Percentiles rank a stretch among this genome's conserved stretches.
Evolutionary conservation across 2,888 invertebrate genomes (phyloP).

Genomic region (Furcula furcula): DNA sequence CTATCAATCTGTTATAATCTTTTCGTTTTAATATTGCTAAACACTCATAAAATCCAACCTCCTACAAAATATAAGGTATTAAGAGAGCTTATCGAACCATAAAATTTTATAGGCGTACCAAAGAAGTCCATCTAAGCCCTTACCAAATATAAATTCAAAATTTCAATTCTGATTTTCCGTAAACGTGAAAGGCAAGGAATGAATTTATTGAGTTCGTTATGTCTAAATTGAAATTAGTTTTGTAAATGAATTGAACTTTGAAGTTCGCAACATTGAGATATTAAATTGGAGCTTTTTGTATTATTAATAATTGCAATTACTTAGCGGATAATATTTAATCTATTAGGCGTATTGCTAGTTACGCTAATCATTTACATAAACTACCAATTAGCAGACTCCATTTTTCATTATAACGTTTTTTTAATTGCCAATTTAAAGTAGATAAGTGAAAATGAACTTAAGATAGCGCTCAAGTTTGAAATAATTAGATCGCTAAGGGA

Average conservation of each 20-base stretch:
- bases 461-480: constrained; percentile 22
- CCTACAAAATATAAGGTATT: no score
- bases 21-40: no score
- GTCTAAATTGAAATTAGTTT: constrained; percentile 14
- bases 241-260: constrained; percentile 1
- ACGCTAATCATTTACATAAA: no score
- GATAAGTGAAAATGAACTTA: constrained; percentile 26
- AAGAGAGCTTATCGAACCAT: no score
- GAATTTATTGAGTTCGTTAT: constrained; percentile 21
- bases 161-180: constrained; percentile 20
- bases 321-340: no score
- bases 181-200: constrained; percentile 9
- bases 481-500: constrained; percentile 19
- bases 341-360: no score
- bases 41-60: no score
- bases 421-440: constrained; percentile 13
- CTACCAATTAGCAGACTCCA: no score
- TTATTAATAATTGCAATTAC: no score
- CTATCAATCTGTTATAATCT: no score
- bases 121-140: no score
- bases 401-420: constrained; percentile 15
- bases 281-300: not conserved
- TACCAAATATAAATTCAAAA: constrained; percentile 9
- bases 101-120: no score
- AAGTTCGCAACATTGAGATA: not conserved